Conservation (phyloP, 2,888 invertebrate genomes). For the Selenia dentaria region DNA sequence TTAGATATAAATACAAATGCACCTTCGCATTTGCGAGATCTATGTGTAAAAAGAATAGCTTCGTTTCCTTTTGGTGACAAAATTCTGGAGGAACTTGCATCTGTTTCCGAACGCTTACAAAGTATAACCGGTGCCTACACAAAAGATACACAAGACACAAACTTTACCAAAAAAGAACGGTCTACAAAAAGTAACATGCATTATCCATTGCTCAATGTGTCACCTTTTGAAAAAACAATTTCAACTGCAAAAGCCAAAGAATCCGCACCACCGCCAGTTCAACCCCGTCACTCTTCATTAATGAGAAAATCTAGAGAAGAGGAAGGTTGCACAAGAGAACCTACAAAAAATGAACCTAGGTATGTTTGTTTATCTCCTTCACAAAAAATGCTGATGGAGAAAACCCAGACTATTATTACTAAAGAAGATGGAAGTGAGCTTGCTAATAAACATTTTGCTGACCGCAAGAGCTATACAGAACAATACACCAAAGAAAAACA, state of each 20-base stretch:
- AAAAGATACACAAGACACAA: conserved; percentile 24
- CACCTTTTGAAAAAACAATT: conserved; percentile 72
- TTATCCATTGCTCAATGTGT: conserved; percentile 73
- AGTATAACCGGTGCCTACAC: conserved; percentile 51
- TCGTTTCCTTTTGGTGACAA: conserved; percentile 88
- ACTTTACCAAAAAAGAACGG: conserved; percentile 21
- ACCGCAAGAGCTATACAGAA: conserved; percentile 84
- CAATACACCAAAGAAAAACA: conserved; percentile 40
- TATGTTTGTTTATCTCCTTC: conserved; percentile 90
- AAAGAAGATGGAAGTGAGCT: conserved; percentile 85
- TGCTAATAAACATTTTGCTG: conserved; percentile 89
- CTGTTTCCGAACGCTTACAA: conserved; percentile 84
- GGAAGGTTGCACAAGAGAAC: conserved; percentile 84
- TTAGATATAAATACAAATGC: conserved; percentile 32
- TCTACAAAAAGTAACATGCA: conserved; percentile 59
- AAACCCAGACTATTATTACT: conserved; percentile 73
- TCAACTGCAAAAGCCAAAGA: conserved; percentile 48
- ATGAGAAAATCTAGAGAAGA: conserved; percentile 67
- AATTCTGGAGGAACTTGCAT: conserved; percentile 88
- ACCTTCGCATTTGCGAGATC: conserved; percentile 84
- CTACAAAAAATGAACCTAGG: conserved; percentile 84
- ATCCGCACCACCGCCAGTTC: conserved; percentile 65
- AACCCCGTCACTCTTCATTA: conserved; percentile 71
- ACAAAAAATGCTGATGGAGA: conserved; percentile 86
- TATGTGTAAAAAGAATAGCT: conserved; percentile 87